A percentile compares a stretch with the other conserved stretches of the same genome.
Evolutionary conservation across 2,888 invertebrate species (phyloP).

Genomic region (Parelbella ahira): DNA sequence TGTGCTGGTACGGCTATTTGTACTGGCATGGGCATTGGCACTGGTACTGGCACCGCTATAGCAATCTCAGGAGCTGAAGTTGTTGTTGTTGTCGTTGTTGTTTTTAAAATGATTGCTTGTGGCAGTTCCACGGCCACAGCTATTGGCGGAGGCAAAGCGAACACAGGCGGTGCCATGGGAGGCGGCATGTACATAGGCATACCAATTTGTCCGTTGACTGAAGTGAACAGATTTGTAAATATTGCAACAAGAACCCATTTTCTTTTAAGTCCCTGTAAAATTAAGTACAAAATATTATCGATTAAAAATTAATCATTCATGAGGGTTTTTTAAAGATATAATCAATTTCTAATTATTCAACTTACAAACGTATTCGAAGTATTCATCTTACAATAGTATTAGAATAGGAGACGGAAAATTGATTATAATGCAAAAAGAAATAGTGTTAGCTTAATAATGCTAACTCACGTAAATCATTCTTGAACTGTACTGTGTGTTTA

Average conservation of each 20-base stretch:
- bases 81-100: slow-evolving; percentile 26
- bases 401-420: too few relatives aligned
- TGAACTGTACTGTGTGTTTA: slow-evolving; percentile 28
- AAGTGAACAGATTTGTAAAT: slow-evolving; percentile 20
- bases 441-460: too few relatives aligned
- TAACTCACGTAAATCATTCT: slow-evolving; percentile 43
- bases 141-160: slow-evolving; percentile 28
- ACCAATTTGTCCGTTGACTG: slow-evolving; percentile 27
- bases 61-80: slow-evolving; percentile 19
- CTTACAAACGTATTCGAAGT: too few relatives aligned
- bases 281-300: neutral
- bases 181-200: slow-evolving; percentile 28
- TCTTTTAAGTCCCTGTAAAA: slow-evolving; percentile 29
- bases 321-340: too few relatives aligned
- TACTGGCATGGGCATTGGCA: slow-evolving; percentile 40
- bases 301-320: too few relatives aligned
- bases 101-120: slow-evolving; percentile 13
- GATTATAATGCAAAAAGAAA: too few relatives aligned
- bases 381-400: too few relatives aligned
- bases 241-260: slow-evolving; percentile 33
- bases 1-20: slow-evolving; percentile 44
- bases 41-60: slow-evolving; percentile 33
- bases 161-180: slow-evolving; percentile 26
- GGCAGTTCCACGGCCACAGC: slow-evolving; percentile 10
- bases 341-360: too few relatives aligned